These are phyloP conservation scores for Enteromius anoplus DNA, from an alignment of 2,797 vertebrate genomes.

Conservation along the genomic window DNA sequence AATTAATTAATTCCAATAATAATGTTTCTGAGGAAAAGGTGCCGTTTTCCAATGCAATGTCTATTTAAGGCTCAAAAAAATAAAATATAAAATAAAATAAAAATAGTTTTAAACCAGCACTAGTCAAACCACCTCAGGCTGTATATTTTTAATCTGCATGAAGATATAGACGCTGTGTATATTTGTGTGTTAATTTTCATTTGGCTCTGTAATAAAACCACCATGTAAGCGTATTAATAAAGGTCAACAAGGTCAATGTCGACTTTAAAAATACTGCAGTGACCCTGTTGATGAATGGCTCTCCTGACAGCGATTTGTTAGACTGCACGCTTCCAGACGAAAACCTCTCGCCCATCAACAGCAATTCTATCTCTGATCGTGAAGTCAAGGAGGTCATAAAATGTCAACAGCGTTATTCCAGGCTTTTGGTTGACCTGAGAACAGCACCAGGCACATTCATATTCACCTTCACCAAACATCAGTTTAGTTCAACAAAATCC, in stretches of 20 bases:
- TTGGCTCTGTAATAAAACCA: background rate
- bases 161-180: background rate
- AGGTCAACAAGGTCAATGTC: background rate
- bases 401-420: slow-evolving; percentile 73
- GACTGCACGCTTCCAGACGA: background rate
- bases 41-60: background rate
- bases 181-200: background rate
- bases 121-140: background rate
- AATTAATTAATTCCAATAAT: background rate
- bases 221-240: background rate
- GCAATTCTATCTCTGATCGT: slow-evolving; percentile 11
- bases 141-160: background rate
- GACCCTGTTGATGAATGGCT: background rate
- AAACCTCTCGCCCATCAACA: slow-evolving; percentile 12
- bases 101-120: background rate
- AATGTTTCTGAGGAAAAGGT: background rate
- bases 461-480: background rate
- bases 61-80: background rate
- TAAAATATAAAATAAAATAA: background rate
- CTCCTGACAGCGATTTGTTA: slow-evolving; percentile 7
- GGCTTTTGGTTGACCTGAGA: slow-evolving; percentile 66
- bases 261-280: background rate
- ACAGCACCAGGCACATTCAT: slow-evolving; percentile 10
- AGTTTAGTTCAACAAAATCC: background rate
- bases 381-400: slow-evolving; percentile 69